phyloP scores from a whole-genome alignment of 2,113 vertebrate genomes.

The Cyprinodon brontotheroides region DNA sequence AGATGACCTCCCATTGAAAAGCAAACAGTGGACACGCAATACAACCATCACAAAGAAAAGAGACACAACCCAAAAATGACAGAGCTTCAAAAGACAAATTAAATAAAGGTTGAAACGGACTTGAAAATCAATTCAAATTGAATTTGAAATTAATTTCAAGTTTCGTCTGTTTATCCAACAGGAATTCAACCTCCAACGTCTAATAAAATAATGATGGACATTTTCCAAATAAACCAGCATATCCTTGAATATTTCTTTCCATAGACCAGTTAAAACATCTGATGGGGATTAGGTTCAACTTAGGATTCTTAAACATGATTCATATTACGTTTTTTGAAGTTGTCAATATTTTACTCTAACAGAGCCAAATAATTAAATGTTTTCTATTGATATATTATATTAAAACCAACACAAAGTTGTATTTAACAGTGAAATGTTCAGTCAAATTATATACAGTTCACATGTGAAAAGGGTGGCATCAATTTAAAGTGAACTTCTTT shows the following conservation, averaged over 20 bases:
- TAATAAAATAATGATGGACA: background rate
- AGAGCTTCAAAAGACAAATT: background rate
- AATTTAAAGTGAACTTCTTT: background rate
- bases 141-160: background rate
- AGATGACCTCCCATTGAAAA: conserved; percentile 57
- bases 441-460: background rate
- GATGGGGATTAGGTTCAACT: background rate
- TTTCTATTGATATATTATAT: background rate
- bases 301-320: background rate
- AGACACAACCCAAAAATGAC: background rate
- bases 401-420: background rate
- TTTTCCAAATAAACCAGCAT: conserved; percentile 15
- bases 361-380: background rate
- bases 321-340: too few relatives aligned
- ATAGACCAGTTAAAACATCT: background rate
- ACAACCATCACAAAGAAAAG: conserved; percentile 25
- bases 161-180: background rate
- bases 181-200: background rate
- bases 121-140: background rate
- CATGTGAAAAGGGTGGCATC: background rate
- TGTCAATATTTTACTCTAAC: too few relatives aligned
- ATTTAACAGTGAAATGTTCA: background rate
- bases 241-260: background rate
- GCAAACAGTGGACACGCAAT: conserved; percentile 41
- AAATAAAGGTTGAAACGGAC: background rate